Evolutionary conservation across 2,888 invertebrate species (phyloP), one percentile per base, ranked within the genome.

Genomic region (Desoria tigrina): DNA sequence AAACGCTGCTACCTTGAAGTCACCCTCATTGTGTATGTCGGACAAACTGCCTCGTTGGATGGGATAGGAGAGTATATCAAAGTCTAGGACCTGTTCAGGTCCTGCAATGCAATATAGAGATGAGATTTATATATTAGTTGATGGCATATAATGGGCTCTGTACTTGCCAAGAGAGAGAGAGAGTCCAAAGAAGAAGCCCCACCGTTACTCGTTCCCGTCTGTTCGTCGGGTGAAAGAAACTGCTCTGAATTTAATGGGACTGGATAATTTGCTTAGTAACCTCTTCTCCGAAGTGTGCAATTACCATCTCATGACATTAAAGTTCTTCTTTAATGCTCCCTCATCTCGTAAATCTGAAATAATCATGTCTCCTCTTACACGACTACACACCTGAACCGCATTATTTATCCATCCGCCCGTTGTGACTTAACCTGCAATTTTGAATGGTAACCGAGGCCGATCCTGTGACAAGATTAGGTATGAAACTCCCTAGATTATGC

Each of bases 341-440:
- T 59, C 58, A 54, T 55, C 59, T 63, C 63, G 64, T 68, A 68
- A 68, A 68, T 65, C 64, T 64, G 64, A 51, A 49, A 56, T 65
- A 64, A 68, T 68, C 68, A 68, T 64, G 64, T 56, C 56, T 28
- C 49, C 39, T 56, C 51, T 61, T 50, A 58, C 39, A 39, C 26
- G 65, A 49, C 21, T 24, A 61, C 42, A 61, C 65, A 65, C 65
- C 65, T 65, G 65, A 65, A 65, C 65, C 65, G 27, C 45, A 45
- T 45, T 45, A 45, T 45, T 45, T 45, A 45, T 45, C 16, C n/a
- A 45, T 45, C 16, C n/a, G n/a, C n/a, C n/a, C 45, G 21, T 45
- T 45, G 16, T 21, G 45, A 45, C 45, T 45, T 45, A 45, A 21
- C 45, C n/a, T 45, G 32, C 11, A 32, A 4, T 32, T 4, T 32